Base-by-base conservation (phyloP, 2,888 invertebrate species). In the Brenthis ino region DNA sequence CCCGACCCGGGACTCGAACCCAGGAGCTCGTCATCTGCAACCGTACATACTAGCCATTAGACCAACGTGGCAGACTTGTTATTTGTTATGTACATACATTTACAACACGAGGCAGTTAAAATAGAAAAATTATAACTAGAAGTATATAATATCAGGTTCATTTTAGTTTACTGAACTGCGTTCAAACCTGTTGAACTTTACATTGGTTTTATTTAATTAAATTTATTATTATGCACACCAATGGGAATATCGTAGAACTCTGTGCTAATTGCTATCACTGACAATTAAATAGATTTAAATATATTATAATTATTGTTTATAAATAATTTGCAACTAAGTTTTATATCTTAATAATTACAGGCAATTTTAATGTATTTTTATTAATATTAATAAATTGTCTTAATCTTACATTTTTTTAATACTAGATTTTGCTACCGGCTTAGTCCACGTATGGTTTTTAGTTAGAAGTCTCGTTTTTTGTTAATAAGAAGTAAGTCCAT, bases 141-240 rank as follows among this genome's bases (percentile, higher is more conserved):
- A 58, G 8, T 58, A 50, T 60, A n/a, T 28, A 60, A 60, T 28
- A 33, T 37, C 33, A 6, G 11, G 55, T 56, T 61, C 61, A 60
- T 28, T 56, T 51, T 56, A 70, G 70, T 70, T 64, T 67, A 70
- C 51, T 61, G 70, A 70, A 64, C 67, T 43, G 24, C 13, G 33
- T 37, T 58, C 16, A 24, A 13, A 47, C 54, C 4, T 51, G 47
- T 57, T 67, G 60, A 60, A 56, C 55, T 61, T 56, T 61, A 33
- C 13, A 47, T 47, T 64, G 69, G 69, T 63, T 56, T 53, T 51
- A 61, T 28, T 37, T 64, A 63, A 70, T 64, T 67, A 55, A 63
- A 37, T 64, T 51, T 50, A 55, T 55, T 65, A 65, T 57, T 24
- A 51, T 55, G 6, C 20, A 43, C 14, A 33, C 43, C 24, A 61